A percentile compares a stretch with the other conserved stretches of the same genome.
phyloP scores from a whole-genome alignment of 2,113 vertebrate species.

The Speoplatyrhinus poulsoni region DNA sequence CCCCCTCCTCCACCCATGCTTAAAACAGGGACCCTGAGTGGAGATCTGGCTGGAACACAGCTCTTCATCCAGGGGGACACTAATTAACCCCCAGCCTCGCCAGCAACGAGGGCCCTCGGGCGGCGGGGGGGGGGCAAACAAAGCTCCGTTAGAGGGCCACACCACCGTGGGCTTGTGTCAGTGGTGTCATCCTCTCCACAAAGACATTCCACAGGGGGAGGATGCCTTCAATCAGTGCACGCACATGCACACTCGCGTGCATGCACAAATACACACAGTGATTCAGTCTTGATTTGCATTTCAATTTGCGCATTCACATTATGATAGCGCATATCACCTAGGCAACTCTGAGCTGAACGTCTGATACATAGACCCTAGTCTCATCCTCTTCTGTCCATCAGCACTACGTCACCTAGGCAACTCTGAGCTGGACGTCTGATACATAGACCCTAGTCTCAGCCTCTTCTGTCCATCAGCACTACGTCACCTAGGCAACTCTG shows the following conservation, averaged over 20 bases:
- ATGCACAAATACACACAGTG: constrained; percentile 5
- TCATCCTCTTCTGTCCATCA: no score
- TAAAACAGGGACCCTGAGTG: not conserved
- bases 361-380: no score
- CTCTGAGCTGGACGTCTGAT: no score
- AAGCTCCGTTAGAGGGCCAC: not conserved
- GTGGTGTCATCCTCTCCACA: not conserved
- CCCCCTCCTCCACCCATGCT: not conserved
- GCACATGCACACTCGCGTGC: not conserved
- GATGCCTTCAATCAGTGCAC: constrained; percentile 1
- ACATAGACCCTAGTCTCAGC: no score
- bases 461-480: no score
- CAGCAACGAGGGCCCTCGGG: not conserved
- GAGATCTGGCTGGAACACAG: not conserved
- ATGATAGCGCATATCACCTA: no score
- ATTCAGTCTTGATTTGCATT: no score
- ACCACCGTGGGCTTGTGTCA: not conserved
- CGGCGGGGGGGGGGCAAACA: not conserved
- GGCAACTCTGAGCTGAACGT: no score
- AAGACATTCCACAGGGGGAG: not conserved
- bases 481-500: no score
- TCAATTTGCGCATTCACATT: no score
- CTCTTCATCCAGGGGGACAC: constrained; percentile 1
- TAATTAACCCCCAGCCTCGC: not conserved
- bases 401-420: no score